Evolutionary conservation across 2,113 vertebrate species (phyloP).

Genomic region (Phaethornis superciliosus): DNA sequence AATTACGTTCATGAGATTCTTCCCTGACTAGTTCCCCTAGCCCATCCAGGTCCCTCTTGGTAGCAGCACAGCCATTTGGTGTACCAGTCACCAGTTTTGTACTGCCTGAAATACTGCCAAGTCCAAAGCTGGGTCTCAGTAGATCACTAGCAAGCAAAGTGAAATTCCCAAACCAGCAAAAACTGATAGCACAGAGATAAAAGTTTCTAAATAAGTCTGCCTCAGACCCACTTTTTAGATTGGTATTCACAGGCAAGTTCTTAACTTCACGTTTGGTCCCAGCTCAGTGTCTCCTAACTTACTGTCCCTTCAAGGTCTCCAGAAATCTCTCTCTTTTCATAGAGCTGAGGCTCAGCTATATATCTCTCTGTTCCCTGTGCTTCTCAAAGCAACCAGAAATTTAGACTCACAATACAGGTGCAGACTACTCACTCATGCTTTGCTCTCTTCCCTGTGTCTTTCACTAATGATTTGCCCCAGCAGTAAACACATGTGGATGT

Average conservation of each 20-base stretch:
- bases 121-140: background rate
- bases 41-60: background rate
- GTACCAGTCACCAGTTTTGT: background rate
- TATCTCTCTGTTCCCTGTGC: background rate
- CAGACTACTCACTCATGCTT: background rate
- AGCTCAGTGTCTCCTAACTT: background rate
- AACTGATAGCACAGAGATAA: background rate
- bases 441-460: fast-evolving
- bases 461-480: background rate
- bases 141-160: background rate
- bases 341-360: background rate
- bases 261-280: background rate
- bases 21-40: background rate
- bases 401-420: background rate
- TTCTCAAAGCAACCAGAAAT: background rate
- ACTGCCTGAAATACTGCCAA: background rate
- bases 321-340: background rate
- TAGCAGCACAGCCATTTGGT: background rate
- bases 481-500: fast-evolving
- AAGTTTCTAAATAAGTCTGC: background rate
- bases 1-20: background rate
- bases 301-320: background rate
- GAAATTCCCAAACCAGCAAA: background rate
- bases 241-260: background rate
- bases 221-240: background rate